Evolutionary conservation across 2,888 invertebrate genomes (phyloP).

Genomic region (Myathropa florea): DNA sequence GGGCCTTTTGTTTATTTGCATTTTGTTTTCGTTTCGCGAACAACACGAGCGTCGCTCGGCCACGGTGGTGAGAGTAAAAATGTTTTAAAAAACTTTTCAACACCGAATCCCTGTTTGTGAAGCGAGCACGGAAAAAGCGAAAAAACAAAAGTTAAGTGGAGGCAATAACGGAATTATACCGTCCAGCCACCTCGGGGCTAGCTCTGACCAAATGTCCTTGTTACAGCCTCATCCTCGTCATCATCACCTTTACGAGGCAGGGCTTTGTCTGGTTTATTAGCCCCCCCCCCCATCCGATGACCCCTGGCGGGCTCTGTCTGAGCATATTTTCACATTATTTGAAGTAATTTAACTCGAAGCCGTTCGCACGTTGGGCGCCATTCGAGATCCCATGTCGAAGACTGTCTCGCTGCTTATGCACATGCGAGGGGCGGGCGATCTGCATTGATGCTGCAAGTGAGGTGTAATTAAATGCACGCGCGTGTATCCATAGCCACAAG

Average conservation of each 20-base stretch:
- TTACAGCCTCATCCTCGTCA: slow-evolving; percentile 11
- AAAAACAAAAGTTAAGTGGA: slow-evolving; percentile 50
- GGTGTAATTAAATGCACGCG: slow-evolving; percentile 65
- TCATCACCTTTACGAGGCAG: slow-evolving; percentile 40
- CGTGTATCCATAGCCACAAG: slow-evolving; percentile 32
- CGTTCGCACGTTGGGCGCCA: slow-evolving; percentile 6
- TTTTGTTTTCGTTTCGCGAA: slow-evolving; percentile 14
- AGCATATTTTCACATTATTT: slow-evolving; percentile 43
- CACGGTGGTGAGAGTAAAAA: slow-evolving; percentile 17
- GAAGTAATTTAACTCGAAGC: slow-evolving; percentile 26
- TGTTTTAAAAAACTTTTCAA: slow-evolving; percentile 25
- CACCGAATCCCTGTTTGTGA: slow-evolving; percentile 33
- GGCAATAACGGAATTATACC: slow-evolving; percentile 60
- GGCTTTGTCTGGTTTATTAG: slow-evolving; percentile 54
- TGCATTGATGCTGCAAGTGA: slow-evolving; percentile 55
- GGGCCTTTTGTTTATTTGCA: slow-evolving; percentile 41
- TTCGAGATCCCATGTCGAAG: background rate
- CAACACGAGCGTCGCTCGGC: slow-evolving; percentile 22
- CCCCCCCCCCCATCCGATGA: no score
- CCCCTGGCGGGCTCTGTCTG: background rate
- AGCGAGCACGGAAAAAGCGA: background rate
- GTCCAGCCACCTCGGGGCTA: background rate
- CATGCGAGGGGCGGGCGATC: background rate
- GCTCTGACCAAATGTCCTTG: slow-evolving; percentile 5
- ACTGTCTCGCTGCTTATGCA: background rate